Evolutionary conservation across 1,140 invertebrate genomes (phyloP), one percentile per base, ranked within the genome.

Genomic region (Drosophila arawakana): DNA sequence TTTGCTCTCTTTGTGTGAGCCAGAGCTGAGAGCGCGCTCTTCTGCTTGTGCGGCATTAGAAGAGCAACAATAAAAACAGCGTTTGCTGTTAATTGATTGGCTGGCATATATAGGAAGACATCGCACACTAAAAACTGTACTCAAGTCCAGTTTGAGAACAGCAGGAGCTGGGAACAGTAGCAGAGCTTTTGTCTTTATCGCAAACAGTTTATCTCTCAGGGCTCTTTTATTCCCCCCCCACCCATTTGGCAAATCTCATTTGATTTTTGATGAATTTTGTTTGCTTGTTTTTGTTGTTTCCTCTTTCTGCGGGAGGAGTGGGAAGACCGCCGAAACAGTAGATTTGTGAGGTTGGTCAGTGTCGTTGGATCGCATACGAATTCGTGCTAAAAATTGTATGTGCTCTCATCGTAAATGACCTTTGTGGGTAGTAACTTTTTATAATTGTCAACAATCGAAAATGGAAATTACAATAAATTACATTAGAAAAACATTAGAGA

Each of bases 311-410:
- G 63, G 70, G 61, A 46, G 57, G 57, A 71, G 47, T 68, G 77
- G 66, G 43, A 77, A 73, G 68, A 37, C 44, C 18, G 62, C 25
- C 25, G 25, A 30, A 52, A 50, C 44, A 52, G 50, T 49, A 61
- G 41, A 50, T 46, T 30, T 68, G 66, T 86, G 82, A 77, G 83
- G 83, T 65, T 79, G 83, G 83, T 86, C 83, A 86, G 83, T 79
- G 59, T 72, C 80, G 66, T 60, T 15, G 52, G 50, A 2, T 39
- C n/a, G 41, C 34, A 15, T 21, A 35, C 50, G 13, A 9, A 55
- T 55, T 55, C 13, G 34, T 54, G 50, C 50, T 37, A n/a, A 54
- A 54, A 54, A 54, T 54, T 54, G 3, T 7, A 15, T 54, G 7
- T 15, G 13, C 30, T 34, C 21, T 6, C 21, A 52, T 4, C n/a